Evolutionary conservation across 2,797 vertebrate genomes (phyloP).

Genomic region (Myoxocephalus aenaeus): DNA sequence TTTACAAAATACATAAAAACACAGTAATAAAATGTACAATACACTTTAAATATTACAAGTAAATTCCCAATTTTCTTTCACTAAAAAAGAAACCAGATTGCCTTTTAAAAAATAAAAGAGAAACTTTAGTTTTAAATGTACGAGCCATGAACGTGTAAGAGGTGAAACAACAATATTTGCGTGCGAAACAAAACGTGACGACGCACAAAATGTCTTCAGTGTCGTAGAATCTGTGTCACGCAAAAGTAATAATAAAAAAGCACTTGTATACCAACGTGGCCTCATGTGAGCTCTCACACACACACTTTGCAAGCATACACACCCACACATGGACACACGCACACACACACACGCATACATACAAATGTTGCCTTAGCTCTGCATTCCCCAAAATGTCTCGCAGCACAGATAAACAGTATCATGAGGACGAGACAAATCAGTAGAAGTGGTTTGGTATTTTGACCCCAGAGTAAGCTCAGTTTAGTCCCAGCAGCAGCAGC

Average conservation of each 20-base stretch:
- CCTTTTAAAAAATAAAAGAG: neutral
- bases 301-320: constrained; percentile 25
- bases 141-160: constrained; percentile 1
- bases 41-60: neutral
- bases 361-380: constrained; percentile 25
- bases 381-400: constrained; percentile 13
- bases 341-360: neutral
- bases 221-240: constrained; percentile 14
- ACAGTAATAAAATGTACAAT: constrained; percentile 2
- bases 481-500: constrained; percentile 6
- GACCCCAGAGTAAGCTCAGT: constrained; percentile 40
- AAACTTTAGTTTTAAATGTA: neutral
- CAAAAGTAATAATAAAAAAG: constrained; percentile 16
- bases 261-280: constrained; percentile 33
- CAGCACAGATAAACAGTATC: constrained; percentile 21
- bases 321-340: neutral
- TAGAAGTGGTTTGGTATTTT: constrained; percentile 33
- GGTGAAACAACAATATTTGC: neutral
- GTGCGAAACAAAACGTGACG: constrained; percentile 19
- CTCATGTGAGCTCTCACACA: constrained; percentile 36
- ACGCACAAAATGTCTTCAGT: constrained; percentile 15
- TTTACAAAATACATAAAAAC: neutral
- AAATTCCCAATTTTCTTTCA: neutral
- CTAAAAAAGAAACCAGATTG: neutral
- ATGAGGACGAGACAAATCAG: constrained; percentile 1